Evolutionary conservation across 1,140 invertebrate genomes (phyloP), one percentile per base, ranked within the genome.

Genomic region (Leptinotarsa texana): DNA sequence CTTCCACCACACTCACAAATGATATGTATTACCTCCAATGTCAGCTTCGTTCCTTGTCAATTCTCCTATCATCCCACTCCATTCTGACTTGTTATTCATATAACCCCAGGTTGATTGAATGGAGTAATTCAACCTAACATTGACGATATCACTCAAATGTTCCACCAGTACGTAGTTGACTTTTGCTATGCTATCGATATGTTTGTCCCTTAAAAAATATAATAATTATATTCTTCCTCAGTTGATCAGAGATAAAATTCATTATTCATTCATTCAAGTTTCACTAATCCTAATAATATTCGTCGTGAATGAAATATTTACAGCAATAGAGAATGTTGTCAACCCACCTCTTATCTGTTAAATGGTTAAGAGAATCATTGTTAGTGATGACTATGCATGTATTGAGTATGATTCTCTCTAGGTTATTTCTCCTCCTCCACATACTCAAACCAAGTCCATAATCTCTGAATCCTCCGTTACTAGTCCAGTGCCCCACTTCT

Each of bases 11-110:
- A 11, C 8, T 42, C 11, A 42, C 8, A 42, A 42, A 11, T 42
- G 33, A 42, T 11, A 42, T 42, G 33, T 42, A 18, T 66, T 75
- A 88, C 89, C 90, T 82, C 89, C 90, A 72, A 92, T 88, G 80
- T 91, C 90, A 18, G 89, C 89, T 79, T 90, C 87, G 3, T 85
- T 86, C 62, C 87, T 85, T 0, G 86, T 83, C 68, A 92, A 78
- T 82, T 89, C 86, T 3, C 90, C 90, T 49, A 89, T 90, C 89
- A 92, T 91, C 0, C 90, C 90, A 80, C 79, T 90, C 90, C 90
- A 92, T 3, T 88, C 82, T 11, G 82, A 81, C 21, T 82, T 75
- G 33, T 82, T 82, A 57, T 81, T 72, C 74, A 83, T 82, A 75
- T 85, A 86, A 13, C 91, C 91, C 91, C 91, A 92, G 0, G 86